phyloP scores from a whole-genome alignment of 2,888 invertebrate genomes.

The Caenorhabditis afra region DNA sequence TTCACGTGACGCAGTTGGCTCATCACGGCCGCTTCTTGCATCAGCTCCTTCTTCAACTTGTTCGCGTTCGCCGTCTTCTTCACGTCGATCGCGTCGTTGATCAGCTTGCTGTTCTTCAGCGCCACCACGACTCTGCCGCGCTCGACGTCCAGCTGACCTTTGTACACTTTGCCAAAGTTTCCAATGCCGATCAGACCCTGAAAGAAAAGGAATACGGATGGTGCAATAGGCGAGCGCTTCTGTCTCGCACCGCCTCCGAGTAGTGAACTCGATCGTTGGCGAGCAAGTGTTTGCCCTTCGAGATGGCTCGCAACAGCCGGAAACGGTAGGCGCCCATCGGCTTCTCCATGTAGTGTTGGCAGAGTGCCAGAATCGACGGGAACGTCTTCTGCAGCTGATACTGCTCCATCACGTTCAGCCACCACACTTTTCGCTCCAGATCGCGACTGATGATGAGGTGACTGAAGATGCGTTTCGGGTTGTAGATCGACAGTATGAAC shows the following conservation, averaged over 20 bases:
- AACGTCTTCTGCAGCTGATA: not conserved
- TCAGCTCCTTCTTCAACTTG: conserved; percentile 61
- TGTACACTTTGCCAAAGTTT: conserved; percentile 46
- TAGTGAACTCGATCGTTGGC: conserved; percentile 64
- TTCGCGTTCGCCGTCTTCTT: conserved; percentile 23
- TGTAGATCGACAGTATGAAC: conserved; percentile 52
- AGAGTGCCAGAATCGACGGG: not conserved
- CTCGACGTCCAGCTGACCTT: conserved; percentile 40
- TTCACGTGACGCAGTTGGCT: conserved; percentile 63
- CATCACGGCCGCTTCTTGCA: conserved; percentile 71
- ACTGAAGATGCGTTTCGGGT: conserved; percentile 13
- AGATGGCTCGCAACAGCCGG: conserved; percentile 12
- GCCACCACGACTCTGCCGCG: conserved; percentile 17
- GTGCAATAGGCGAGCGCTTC: no score
- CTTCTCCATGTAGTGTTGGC: conserved; percentile 18
- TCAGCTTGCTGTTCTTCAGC: conserved; percentile 19
- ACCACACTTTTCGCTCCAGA: conserved; percentile 3
- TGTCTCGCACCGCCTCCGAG: conserved; percentile 9
- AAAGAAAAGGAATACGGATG: no score
- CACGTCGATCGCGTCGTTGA: conserved; percentile 16
- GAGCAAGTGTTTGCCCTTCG: conserved; percentile 50
- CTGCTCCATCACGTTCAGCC: not conserved
- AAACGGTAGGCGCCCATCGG: conserved; percentile 54
- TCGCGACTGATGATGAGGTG: conserved; percentile 40
- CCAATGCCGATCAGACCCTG: conserved; percentile 47